Percentiles rank a stretch among this genome's conserved stretches.
phyloP scores from a whole-genome alignment of 2,113 vertebrate species.

The Ovis canadensis region DNA sequence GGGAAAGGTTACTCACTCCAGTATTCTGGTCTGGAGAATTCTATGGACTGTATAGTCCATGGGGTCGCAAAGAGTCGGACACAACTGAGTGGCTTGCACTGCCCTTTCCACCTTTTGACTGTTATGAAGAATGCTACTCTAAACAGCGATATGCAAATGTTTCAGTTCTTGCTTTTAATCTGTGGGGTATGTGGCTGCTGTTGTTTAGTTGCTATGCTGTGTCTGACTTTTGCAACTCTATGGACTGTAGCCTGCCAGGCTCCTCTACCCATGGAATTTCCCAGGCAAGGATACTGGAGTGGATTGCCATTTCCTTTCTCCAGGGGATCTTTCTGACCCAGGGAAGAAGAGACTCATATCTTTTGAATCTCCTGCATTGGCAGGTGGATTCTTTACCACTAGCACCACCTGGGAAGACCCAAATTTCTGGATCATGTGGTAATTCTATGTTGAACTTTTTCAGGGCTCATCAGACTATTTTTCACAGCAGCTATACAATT shows the following conservation, averaged over 20 bases:
- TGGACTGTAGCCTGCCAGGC: background rate
- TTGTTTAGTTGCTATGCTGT: background rate
- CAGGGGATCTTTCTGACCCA: background rate
- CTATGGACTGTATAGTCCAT: background rate
- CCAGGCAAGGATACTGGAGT: background rate
- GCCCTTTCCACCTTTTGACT: background rate
- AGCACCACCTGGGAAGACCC: background rate
- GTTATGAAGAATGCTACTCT: background rate
- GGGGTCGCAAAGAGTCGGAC: background rate
- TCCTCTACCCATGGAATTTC: background rate
- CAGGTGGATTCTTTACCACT: background rate
- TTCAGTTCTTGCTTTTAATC: background rate
- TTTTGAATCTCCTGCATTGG: background rate
- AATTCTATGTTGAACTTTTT: background rate
- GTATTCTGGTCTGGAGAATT: background rate
- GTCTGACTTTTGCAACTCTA: background rate
- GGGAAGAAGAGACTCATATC: background rate
- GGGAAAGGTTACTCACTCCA: background rate
- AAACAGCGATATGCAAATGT: rapidly evolving
- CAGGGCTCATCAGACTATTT: background rate
- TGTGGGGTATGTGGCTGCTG: background rate
- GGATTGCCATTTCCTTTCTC: background rate
- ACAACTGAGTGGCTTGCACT: background rate
- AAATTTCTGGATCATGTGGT: background rate
- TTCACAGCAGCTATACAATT: background rate